phyloP scores from a whole-genome alignment of 2,113 vertebrate species.

The Mixornis gularis region DNA sequence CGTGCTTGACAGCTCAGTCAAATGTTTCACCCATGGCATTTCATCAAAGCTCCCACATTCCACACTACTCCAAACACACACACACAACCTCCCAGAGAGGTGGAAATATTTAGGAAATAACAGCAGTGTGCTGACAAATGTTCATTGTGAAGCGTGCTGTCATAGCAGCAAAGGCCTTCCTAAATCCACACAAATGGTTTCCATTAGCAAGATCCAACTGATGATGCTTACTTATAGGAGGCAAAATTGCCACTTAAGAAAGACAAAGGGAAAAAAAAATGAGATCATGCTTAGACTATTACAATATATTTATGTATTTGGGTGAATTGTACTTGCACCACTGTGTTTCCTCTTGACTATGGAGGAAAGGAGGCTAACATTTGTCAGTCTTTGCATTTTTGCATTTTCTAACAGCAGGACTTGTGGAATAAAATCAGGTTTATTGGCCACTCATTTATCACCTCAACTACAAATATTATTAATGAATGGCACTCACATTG shows the following conservation, averaged over 20 bases:
- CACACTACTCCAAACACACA: neutral
- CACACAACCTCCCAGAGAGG: neutral
- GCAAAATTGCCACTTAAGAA: neutral
- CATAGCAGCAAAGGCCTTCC: neutral
- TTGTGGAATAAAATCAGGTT: neutral
- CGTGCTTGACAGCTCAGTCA: neutral
- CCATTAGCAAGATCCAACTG: neutral
- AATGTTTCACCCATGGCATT: neutral
- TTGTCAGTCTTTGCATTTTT: neutral
- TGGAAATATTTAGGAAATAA: neutral
- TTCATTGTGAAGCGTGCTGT: neutral
- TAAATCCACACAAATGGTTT: neutral
- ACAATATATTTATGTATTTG: neutral
- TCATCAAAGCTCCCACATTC: neutral
- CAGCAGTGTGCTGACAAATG: neutral
- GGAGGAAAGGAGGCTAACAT: neutral
- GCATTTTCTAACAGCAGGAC: neutral
- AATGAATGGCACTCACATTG: neutral
- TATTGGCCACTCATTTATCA: neutral
- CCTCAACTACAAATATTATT: neutral
- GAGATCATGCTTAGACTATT: neutral
- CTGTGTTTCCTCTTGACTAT: neutral
- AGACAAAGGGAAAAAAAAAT: neutral
- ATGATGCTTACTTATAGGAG: neutral
- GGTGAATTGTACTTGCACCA: neutral